Conservation (phyloP, 2,113 vertebrate species). For the Platysteira castanea region DNA sequence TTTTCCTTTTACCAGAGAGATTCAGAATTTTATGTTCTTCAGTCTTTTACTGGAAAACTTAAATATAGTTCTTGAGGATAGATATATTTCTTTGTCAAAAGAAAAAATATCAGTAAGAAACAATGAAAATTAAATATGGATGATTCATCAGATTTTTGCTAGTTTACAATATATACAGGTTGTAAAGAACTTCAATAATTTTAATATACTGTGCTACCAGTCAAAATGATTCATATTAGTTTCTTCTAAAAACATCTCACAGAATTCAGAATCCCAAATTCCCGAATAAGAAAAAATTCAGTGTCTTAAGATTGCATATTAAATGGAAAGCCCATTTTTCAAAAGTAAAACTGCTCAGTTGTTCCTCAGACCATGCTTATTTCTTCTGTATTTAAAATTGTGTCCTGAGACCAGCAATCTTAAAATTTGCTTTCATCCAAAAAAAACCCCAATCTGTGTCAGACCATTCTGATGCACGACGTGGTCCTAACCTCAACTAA, state of each 20-base stretch:
- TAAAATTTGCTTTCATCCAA: neutral
- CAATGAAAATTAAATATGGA: neutral
- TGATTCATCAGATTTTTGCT: neutral
- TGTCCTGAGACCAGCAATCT: neutral
- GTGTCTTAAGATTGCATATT: neutral
- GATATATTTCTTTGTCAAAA: neutral
- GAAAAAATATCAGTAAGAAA: neutral
- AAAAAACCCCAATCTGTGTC: rapidly evolving
- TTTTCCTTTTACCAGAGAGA: neutral
- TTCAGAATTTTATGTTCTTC: neutral
- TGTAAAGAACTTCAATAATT: neutral
- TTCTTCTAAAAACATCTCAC: neutral
- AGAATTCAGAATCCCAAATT: neutral
- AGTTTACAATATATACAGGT: neutral
- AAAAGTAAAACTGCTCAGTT: neutral
- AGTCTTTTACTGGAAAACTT: neutral
- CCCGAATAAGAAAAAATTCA: neutral
- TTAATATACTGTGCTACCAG: neutral
- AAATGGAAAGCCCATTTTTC: neutral
- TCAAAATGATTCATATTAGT: neutral
- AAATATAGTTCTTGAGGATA: neutral
- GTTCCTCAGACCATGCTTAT: neutral
- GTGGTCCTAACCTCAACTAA: neutral
- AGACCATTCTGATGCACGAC: neutral
- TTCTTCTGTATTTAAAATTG: neutral